A percentile compares a stretch with the other conserved stretches of the same genome.
Evolutionary conservation across 2,797 vertebrate species (phyloP).

Genomic region (Cossypha caffra): DNA sequence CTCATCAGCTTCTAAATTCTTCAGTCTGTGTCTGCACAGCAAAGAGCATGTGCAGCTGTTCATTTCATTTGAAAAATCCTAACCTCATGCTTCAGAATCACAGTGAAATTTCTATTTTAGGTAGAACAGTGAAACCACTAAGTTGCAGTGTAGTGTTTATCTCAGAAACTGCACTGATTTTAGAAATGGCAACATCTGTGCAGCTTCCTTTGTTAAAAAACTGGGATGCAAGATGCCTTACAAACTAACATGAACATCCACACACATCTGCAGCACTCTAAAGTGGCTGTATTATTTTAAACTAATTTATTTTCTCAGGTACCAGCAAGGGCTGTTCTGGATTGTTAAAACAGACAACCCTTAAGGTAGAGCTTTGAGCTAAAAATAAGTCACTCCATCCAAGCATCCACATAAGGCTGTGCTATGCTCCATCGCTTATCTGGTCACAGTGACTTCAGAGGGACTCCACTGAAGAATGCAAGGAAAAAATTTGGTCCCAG

Average conservation of each 20-base stretch:
- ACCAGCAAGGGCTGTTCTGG: neutral
- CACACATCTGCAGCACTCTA: neutral
- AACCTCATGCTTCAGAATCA: slow-evolving; percentile 32
- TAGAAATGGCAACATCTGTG: neutral
- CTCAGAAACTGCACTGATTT: neutral
- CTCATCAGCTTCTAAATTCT: slow-evolving; percentile 41
- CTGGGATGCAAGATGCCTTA: neutral
- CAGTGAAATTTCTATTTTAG: neutral
- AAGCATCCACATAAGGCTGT: slow-evolving; percentile 51
- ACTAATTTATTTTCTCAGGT: neutral
- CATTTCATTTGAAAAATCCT: slow-evolving; percentile 35
- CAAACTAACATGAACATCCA: neutral
- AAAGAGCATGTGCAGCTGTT: slow-evolving; percentile 38
- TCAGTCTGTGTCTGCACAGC: neutral
- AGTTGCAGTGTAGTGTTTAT: neutral
- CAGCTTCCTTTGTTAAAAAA: neutral
- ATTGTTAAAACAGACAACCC: neutral
- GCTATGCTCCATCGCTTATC: slow-evolving; percentile 46
- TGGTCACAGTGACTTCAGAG: slow-evolving; percentile 43
- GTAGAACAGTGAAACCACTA: neutral
- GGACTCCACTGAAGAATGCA: neutral
- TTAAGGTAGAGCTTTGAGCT: slow-evolving; percentile 53
- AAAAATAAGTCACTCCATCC: slow-evolving; percentile 42
- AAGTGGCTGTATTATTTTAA: neutral
- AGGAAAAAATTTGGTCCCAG: neutral